A percentile compares a stretch with the other conserved stretches of the same genome.
These are phyloP conservation scores for Mylabris sibirica DNA, from an alignment of 2,888 invertebrate genomes.

Conservation along the genomic window DNA sequence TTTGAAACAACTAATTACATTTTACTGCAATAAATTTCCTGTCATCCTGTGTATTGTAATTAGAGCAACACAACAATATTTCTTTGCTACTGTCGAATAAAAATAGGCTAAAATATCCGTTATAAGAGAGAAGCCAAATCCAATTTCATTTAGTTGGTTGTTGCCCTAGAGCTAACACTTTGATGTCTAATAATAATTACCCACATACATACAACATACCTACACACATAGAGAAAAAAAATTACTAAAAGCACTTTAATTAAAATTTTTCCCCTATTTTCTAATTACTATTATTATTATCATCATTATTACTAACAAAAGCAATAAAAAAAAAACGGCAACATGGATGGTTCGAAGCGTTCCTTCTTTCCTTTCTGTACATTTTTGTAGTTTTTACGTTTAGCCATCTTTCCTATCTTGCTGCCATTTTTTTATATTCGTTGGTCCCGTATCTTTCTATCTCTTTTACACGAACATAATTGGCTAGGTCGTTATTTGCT, in stretches of 20 bases:
- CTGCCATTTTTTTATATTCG: neutral
- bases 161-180: constrained; percentile 1
- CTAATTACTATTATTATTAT: neutral
- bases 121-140: constrained; percentile 1
- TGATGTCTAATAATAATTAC: constrained; percentile 7
- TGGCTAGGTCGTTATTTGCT: constrained; percentile 2
- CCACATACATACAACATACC: neutral
- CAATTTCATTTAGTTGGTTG: constrained; percentile 10
- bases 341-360: neutral
- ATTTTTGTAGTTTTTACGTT: neutral
- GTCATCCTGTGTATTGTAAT: neutral
- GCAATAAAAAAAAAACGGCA: neutral
- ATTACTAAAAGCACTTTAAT: neutral
- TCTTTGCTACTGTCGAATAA: constrained; percentile 2
- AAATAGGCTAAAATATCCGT: neutral
- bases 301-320: neutral
- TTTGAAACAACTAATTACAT: constrained; percentile 4
- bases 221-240: neutral
- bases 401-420: neutral
- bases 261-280: neutral
- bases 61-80: neutral
- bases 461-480: constrained; percentile 6
- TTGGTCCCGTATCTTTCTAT: constrained; percentile 1
- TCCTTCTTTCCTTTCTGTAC: neutral
- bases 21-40: constrained; percentile 4